Base-by-base conservation (phyloP, 2,113 vertebrate species). In the Saguinus midas region DNA sequence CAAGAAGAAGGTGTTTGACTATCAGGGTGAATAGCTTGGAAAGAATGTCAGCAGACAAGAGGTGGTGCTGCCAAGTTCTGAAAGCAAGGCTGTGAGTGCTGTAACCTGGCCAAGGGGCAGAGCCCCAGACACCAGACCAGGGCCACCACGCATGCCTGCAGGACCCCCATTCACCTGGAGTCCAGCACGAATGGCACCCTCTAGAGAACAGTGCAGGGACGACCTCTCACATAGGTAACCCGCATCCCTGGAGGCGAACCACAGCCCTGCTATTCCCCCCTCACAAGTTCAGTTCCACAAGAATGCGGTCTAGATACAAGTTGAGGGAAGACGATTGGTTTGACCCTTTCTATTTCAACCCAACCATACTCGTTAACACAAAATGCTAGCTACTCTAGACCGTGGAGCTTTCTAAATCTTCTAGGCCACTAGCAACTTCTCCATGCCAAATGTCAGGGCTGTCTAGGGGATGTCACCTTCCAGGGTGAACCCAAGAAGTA, bases 31-130 rank as follows among this genome's bases (percentile, higher is more conserved):
- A 97, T 66, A 95, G 11, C 70, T 35, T 75, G 73, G 61, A 92
- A 97, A 93, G 25, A 96, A 18, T 8, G 50, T 87, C 96, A 93
- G 40, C 8, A 90, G 21, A 84, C 55, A 87, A 52, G 27, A 2
- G 2, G 5, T 5, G 6, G 0, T 21, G 13, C 35, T 48, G 45
- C 17, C 21, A 58, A 73, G 20, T 17, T 52, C 37, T 37, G 4
- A 0, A 1, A 55, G 4, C 58, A 9, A 48, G n/a, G 21, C 14
- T 18, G 18, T 17, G 6, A 1, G 27, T 1, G 5, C 13, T 5
- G 16, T 40, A 40, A 55, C n/a, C 57, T 66, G 50, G 11, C 6
- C 9, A 1, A 91, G 14, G 21, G 9, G 13, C 12, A 55, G n/a
- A 79, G 32, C 37, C 43, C 61, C 43, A 61, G 20, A 58, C 11